phyloP scores from a whole-genome alignment of 2,113 vertebrate genomes.

The Leptocoma aspasia region DNA sequence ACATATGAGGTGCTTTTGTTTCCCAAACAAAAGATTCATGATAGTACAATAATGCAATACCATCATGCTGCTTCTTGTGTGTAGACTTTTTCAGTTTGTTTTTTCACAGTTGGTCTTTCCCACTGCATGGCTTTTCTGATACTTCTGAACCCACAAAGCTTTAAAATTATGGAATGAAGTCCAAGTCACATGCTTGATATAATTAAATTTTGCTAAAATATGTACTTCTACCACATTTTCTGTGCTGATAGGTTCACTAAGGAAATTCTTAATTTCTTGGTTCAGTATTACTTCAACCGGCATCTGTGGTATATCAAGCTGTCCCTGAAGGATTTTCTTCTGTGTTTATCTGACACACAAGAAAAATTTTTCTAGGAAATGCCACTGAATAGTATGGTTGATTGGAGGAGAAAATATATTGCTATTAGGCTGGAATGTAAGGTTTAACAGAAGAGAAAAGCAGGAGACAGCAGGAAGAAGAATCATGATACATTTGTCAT shows the following conservation, averaged over 20 bases:
- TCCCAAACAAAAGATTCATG: neutral
- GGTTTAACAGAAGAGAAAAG: conserved; percentile 29
- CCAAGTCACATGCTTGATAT: neutral
- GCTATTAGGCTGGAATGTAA: conserved; percentile 47
- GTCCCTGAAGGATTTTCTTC: conserved; percentile 25
- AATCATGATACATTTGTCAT: neutral
- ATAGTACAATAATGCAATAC: neutral
- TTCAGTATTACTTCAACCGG: conserved; percentile 8
- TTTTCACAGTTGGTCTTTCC: neutral
- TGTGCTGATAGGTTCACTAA: neutral
- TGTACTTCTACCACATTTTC: neutral
- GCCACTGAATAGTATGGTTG: conserved; percentile 33
- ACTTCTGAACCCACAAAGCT: neutral
- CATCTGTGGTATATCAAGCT: conserved; percentile 10
- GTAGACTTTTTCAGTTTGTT: neutral
- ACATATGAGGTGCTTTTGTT: neutral
- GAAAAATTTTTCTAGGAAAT: conserved; percentile 53
- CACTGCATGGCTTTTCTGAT: neutral
- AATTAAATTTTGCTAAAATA: neutral
- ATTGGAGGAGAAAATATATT: conserved; percentile 46
- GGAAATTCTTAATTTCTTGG: conserved; percentile 12
- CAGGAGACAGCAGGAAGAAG: conserved; percentile 18
- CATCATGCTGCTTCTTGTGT: neutral
- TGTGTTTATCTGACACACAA: conserved; percentile 44
- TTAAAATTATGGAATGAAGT: neutral